Conservation (phyloP, 1,140 invertebrate genomes). For the Caenorhabditis briggsae region DNA sequence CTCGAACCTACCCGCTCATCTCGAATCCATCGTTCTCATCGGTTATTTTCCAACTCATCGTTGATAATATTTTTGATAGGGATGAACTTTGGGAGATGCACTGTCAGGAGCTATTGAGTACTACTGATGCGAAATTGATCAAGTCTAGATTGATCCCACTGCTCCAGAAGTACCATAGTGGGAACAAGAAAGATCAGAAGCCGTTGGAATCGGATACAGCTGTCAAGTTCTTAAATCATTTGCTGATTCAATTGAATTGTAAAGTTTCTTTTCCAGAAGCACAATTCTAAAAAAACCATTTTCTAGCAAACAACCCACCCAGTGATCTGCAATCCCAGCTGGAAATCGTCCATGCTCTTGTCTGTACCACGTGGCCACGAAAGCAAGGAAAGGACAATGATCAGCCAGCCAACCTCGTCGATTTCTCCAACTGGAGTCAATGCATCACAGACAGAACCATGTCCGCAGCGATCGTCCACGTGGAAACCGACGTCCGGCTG, state of each 20-base stretch:
- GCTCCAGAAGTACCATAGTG: constrained; percentile 21
- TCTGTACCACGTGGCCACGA: constrained; percentile 29
- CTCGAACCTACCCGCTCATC: constrained; percentile 19
- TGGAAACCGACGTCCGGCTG: constrained; percentile 44
- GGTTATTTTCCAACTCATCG: constrained; percentile 24
- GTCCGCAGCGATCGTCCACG: constrained; percentile 40
- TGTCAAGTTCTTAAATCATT: constrained; percentile 28
- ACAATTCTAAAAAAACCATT: neutral
- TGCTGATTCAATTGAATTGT: constrained; percentile 11
- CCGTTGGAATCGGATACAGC: neutral
- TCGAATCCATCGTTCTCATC: neutral
- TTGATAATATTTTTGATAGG: constrained; percentile 40
- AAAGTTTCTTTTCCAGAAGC: neutral
- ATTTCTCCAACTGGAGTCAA: constrained; percentile 51
- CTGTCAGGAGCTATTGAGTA: neutral
- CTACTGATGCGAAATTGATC: constrained; percentile 11
- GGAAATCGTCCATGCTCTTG: constrained; percentile 40
- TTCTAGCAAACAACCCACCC: constrained; percentile 3
- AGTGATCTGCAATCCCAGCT: constrained; percentile 39
- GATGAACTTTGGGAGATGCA: constrained; percentile 18
- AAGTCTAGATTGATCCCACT: neutral
- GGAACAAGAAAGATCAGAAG: too few species aligned
- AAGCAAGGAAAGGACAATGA: neutral
- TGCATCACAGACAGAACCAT: constrained; percentile 43
- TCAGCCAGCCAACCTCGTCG: neutral